Evolutionary conservation across 2,797 vertebrate species (phyloP), one percentile per base, ranked within the genome.

Genomic region (Triplophysa yarkandensis): DNA sequence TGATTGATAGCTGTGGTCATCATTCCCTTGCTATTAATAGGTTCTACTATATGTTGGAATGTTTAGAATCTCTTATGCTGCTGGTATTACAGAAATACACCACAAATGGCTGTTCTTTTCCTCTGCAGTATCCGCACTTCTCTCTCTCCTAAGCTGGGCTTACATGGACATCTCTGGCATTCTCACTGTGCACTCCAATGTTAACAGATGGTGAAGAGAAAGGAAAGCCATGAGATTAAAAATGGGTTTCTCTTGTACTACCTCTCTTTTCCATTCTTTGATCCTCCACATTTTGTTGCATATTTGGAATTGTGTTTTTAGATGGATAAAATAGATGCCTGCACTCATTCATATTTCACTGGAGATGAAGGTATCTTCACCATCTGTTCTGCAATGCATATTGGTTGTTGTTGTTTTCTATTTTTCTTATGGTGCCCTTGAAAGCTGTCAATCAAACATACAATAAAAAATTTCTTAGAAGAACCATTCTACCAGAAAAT

Each of bases 191-290:
- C 82, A 81, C 82, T 84, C 76, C 63, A 66, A 86, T 86, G 84
- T 77, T 81, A 88, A 83, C 89, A 88, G 86, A 87, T 90, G 89
- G 86, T 78, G 85, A 88, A 81, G 82, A 88, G 86, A 83, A 80
- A 73, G 82, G 87, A 82, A 84, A 87, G 83, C 77, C 55, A 77
- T 80, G 82, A 83, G 85, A 88, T 89, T 90, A 90, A 88, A 88
- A 81, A 73, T 80, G 77, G 21, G 39, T 62, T 78, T 83, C 83
- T 87, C 83, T 83, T 84, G 81, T 82, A 81, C 79, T 80, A 80
- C 85, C 82, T 70, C 79, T 76, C 74, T 85, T 75, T 27, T 48
- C 68, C 70, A 76, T 86, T 61, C 85, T 90, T 89, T 89, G 84
- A 89, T 89, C 84, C 68, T 60, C 39, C 60, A 32, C 81, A 63